A percentile compares a stretch with the other conserved stretches of the same genome.
phyloP scores from a whole-genome alignment of 2,113 vertebrate genomes.

The Pteronura brasiliensis region DNA sequence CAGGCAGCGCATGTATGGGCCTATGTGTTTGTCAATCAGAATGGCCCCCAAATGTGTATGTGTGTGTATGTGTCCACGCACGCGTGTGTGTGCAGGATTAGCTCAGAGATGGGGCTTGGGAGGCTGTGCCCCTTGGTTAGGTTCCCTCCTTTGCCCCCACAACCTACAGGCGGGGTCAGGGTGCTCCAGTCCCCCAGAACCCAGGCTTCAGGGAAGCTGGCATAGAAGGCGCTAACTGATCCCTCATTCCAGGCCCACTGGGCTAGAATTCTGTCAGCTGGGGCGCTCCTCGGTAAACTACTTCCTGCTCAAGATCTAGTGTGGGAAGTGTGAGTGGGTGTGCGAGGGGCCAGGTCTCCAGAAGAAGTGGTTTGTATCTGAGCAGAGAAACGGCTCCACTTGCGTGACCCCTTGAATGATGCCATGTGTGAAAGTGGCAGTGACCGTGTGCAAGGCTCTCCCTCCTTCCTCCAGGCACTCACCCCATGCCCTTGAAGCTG shows the following conservation, averaged over 20 bases:
- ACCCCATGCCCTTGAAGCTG: background rate
- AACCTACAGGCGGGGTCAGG: background rate
- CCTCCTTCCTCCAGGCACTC: background rate
- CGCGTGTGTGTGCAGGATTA: background rate
- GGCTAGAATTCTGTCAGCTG: background rate
- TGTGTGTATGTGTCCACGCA: background rate
- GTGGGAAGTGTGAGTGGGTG: background rate
- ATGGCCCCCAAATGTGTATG: background rate
- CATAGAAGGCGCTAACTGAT: background rate
- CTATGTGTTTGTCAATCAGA: background rate
- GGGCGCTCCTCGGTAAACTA: background rate
- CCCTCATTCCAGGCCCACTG: background rate
- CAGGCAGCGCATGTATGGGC: background rate
- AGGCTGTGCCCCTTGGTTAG: background rate
- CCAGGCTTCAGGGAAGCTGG: background rate
- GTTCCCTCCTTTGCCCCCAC: background rate
- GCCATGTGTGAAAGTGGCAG: background rate
- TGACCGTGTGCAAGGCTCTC: background rate
- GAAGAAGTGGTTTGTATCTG: background rate
- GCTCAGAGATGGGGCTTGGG: background rate
- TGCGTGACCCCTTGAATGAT: background rate
- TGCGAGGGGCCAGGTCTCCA: background rate
- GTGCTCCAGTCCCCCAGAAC: background rate
- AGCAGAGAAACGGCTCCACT: background rate
- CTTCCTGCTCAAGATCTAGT: background rate